These are phyloP conservation scores for Lasioglossum villosulum DNA, from an alignment of 2,888 invertebrate species.

Conservation along the genomic window DNA sequence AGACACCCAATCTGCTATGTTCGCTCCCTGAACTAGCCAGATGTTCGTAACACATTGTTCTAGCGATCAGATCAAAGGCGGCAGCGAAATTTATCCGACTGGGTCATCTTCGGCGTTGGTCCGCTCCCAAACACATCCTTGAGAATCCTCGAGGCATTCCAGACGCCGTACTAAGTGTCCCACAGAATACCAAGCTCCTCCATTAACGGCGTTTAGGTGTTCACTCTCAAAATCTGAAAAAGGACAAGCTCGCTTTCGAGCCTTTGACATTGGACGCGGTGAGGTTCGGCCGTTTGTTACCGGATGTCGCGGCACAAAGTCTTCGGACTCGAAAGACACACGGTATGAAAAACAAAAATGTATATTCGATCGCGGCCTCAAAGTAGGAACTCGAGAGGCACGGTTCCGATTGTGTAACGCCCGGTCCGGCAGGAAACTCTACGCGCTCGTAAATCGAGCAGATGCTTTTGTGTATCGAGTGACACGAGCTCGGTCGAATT, in stretches of 20 bases:
- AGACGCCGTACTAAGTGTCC: not conserved
- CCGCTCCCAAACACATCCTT: not conserved
- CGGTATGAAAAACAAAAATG: not conserved
- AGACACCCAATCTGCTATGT: not conserved
- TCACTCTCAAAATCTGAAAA: not conserved
- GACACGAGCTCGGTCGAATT: conserved; percentile 62
- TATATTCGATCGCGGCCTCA: not conserved
- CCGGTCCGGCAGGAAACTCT: conserved; percentile 42
- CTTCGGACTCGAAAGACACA: not conserved
- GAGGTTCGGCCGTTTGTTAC: not conserved
- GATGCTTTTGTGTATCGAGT: conserved; percentile 70
- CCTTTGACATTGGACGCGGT: not conserved
- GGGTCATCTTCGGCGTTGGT: not conserved
- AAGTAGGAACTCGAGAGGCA: not conserved
- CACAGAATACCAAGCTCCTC: not conserved
- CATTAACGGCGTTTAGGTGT: not conserved
- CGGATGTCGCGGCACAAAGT: not conserved
- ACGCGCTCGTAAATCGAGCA: conserved; percentile 69
- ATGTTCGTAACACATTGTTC: not conserved
- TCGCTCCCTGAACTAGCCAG: not conserved
- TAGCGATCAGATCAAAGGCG: not conserved
- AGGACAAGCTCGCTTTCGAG: not conserved
- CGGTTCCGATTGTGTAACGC: conserved; percentile 30
- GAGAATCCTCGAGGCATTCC: conserved; percentile 2
- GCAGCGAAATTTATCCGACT: not conserved